A percentile compares a stretch with the other conserved stretches of the same genome.
Conservation (phyloP, 1,140 invertebrate genomes). For the Aphaenogaster ashmeadi region DNA sequence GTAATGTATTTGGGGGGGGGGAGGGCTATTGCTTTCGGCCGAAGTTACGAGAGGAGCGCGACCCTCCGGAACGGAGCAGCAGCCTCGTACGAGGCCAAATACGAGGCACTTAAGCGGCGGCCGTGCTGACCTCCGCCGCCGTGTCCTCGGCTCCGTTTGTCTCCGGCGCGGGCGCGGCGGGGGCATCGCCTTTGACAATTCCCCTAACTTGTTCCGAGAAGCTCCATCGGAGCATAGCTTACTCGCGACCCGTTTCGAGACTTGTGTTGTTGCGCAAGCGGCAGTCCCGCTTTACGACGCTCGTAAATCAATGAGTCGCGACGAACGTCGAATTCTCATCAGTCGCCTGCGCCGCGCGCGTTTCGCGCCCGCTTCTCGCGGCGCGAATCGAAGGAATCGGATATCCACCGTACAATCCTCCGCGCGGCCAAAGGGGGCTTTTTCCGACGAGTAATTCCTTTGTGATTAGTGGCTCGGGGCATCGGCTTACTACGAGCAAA, state of each 20-base stretch:
- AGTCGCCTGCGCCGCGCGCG: background rate
- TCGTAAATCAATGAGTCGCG: constrained; percentile 36
- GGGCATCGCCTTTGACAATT: constrained; percentile 71
- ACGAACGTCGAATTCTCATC: constrained; percentile 6
- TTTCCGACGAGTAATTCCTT: constrained; percentile 69
- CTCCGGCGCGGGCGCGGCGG: constrained; percentile 27
- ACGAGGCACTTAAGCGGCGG: constrained; percentile 51
- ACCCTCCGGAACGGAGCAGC: constrained; percentile 21
- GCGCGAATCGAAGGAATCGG: constrained; percentile 30
- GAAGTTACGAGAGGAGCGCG: constrained; percentile 47
- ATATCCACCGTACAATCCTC: constrained; percentile 49
- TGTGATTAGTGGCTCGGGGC: constrained; percentile 72
- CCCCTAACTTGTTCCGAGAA: constrained; percentile 72
- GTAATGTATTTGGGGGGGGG: background rate
- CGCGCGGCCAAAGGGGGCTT: constrained; percentile 52
- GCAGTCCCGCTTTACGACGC: background rate
- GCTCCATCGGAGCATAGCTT: constrained; percentile 39
- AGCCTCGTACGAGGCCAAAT: constrained; percentile 1
- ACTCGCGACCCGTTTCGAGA: constrained; percentile 30
- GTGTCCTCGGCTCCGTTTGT: constrained; percentile 70
- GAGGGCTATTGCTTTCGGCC: constrained; percentile 1
- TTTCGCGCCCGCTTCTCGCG: background rate
- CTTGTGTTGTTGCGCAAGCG: background rate
- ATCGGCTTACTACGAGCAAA: constrained; percentile 69
- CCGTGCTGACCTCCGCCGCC: constrained; percentile 56